These are phyloP conservation scores for Parnassius smintheus DNA, from an alignment of 2,888 invertebrate species.

Conservation along the genomic window DNA sequence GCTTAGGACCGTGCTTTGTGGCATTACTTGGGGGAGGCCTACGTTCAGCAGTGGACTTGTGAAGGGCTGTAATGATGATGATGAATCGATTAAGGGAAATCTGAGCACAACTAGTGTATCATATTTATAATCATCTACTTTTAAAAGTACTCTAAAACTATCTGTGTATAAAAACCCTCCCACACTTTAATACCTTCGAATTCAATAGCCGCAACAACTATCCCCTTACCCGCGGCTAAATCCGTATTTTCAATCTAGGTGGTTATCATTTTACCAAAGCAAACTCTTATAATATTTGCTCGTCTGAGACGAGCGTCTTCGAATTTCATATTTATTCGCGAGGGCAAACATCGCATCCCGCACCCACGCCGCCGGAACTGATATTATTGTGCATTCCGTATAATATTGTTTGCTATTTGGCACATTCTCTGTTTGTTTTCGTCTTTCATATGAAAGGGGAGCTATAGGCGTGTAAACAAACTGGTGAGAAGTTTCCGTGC, in stretches of 20 bases:
- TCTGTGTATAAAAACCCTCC: not conserved
- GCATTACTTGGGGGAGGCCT: too few relatives aligned
- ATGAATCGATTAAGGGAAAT: too few relatives aligned
- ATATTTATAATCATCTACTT: too few relatives aligned
- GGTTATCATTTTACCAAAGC: slow-evolving; percentile 81
- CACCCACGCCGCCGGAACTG: slow-evolving; percentile 74
- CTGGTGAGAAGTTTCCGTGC: slow-evolving; percentile 63
- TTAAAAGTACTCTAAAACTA: too few relatives aligned
- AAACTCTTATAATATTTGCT: slow-evolving; percentile 77
- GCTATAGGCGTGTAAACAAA: slow-evolving; percentile 73
- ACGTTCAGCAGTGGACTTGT: too few relatives aligned
- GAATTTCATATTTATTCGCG: slow-evolving; percentile 81
- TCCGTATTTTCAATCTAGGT: slow-evolving; percentile 76
- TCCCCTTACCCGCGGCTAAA: slow-evolving; percentile 62
- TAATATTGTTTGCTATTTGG: slow-evolving; percentile 82
- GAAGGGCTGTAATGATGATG: too few relatives aligned
- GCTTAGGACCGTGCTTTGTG: too few relatives aligned
- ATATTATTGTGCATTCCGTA: slow-evolving; percentile 82
- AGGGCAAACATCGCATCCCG: slow-evolving; percentile 65
- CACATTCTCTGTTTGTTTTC: slow-evolving; percentile 81
- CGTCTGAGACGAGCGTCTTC: slow-evolving; percentile 71
- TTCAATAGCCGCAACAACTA: slow-evolving; percentile 46
- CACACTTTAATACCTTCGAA: slow-evolving; percentile 24
- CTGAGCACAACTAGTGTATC: too few relatives aligned
- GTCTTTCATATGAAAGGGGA: slow-evolving; percentile 80